Percentiles rank a stretch among this genome's conserved stretches.
Conservation (phyloP, 2,113 vertebrate species). For the Dipodomys stephensi region DNA sequence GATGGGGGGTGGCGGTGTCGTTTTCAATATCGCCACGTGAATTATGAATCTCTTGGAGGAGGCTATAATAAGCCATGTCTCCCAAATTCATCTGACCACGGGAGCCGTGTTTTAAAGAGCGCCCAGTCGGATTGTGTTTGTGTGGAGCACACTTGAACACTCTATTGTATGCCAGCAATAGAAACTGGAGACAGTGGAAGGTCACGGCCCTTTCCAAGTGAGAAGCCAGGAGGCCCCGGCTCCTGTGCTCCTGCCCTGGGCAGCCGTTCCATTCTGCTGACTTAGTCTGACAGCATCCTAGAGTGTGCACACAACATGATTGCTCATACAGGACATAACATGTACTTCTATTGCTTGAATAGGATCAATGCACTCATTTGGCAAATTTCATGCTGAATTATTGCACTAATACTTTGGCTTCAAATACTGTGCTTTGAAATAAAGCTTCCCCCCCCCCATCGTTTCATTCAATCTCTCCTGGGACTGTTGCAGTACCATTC, state of each 20-base stretch:
- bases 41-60: constrained; percentile 23
- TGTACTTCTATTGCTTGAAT: not conserved
- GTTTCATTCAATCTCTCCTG: not conserved
- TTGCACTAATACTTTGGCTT: not conserved
- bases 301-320: rapidly evolving
- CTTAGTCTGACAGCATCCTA: rapidly evolving
- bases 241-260: too few relatives aligned
- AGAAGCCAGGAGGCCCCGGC: too few relatives aligned
- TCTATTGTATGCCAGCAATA: rapidly evolving
- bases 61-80: not conserved
- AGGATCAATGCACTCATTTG: rapidly evolving
- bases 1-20: not conserved
- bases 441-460: not conserved
- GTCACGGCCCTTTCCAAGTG: not conserved
- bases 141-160: too few relatives aligned
- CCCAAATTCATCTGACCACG: not conserved
- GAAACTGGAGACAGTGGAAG: not conserved
- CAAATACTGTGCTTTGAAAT: not conserved
- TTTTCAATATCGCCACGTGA: not conserved
- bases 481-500: not conserved
- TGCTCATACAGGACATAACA: too few relatives aligned
- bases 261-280: rapidly evolving
- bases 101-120: not conserved
- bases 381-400: not conserved
- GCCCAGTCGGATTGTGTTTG: not conserved